phyloP scores from a whole-genome alignment of 2,888 invertebrate species.

The Unio pictorum region DNA sequence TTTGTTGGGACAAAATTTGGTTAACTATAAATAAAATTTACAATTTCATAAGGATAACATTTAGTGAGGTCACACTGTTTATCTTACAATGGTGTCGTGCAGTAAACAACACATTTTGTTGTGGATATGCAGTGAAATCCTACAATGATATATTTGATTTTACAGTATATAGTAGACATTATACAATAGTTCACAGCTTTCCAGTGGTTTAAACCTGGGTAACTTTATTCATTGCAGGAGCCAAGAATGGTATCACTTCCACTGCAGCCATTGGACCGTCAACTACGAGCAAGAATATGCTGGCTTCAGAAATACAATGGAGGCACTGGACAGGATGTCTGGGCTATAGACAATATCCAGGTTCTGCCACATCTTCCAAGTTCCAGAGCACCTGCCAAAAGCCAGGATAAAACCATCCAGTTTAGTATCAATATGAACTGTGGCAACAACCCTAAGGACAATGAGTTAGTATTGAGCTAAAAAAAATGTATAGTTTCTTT shows the following conservation, averaged over 20 bases:
- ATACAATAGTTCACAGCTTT: too few relatives aligned
- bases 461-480: slow-evolving; percentile 31
- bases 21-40: too few relatives aligned
- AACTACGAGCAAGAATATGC: slow-evolving; percentile 57
- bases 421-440: slow-evolving; percentile 65
- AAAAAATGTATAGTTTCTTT: too few relatives aligned
- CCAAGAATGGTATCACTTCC: slow-evolving; percentile 57
- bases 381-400: slow-evolving; percentile 17
- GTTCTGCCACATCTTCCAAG: slow-evolving; percentile 61
- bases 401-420: slow-evolving; percentile 53
- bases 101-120: too few relatives aligned
- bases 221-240: slow-evolving; percentile 36
- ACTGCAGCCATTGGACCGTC: slow-evolving; percentile 44
- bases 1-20: too few relatives aligned
- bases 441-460: slow-evolving; percentile 45
- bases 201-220: too few relatives aligned
- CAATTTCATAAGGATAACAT: too few relatives aligned
- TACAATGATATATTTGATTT: too few relatives aligned
- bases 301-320: slow-evolving; percentile 67
- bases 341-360: slow-evolving; percentile 66
- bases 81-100: too few relatives aligned
- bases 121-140: too few relatives aligned
- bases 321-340: slow-evolving; percentile 59
- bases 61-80: too few relatives aligned
- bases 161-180: too few relatives aligned